Evolutionary conservation across 1,140 invertebrate species (phyloP).

Genomic region (Sweltsa coloradensis): DNA sequence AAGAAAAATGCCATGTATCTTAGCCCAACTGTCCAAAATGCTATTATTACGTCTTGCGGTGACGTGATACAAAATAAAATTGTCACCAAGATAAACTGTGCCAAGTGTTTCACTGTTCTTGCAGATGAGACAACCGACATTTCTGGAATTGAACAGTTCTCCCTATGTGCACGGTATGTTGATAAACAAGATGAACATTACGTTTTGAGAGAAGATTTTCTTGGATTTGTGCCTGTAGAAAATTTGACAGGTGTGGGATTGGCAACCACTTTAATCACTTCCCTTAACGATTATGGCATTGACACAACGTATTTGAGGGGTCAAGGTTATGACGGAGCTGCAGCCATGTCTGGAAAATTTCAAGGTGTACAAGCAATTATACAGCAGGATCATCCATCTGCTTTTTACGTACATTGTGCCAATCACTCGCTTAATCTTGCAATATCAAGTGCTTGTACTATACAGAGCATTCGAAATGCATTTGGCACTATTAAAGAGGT

Average conservation of each 20-base stretch:
- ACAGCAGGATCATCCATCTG: constrained; percentile 20
- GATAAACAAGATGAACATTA: constrained; percentile 13
- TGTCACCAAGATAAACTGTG: constrained; percentile 16
- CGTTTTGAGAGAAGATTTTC: constrained; percentile 21
- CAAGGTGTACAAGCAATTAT: constrained; percentile 24
- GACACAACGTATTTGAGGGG: constrained; percentile 15
- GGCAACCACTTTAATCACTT: not conserved
- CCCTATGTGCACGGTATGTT: constrained; percentile 21
- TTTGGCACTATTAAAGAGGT: constrained; percentile 13
- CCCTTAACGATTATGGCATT: not conserved
- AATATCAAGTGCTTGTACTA: constrained; percentile 4
- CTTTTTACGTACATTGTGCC: constrained; percentile 22
- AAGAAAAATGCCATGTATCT: constrained; percentile 18
- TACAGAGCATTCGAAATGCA: constrained; percentile 10
- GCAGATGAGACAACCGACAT: constrained; percentile 23
- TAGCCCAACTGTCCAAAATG: constrained; percentile 21
- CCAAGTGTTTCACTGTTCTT: constrained; percentile 16
- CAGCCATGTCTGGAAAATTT: constrained; percentile 20
- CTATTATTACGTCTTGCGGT: constrained; percentile 18
- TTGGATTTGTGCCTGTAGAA: constrained; percentile 16
- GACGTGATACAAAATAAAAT: constrained; percentile 16
- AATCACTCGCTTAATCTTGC: constrained; percentile 25
- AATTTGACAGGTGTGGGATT: not conserved
- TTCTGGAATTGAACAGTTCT: constrained; percentile 22
- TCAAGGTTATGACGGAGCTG: constrained; percentile 23